These are phyloP conservation scores for Nasonovia ribisnigri DNA, from an alignment of 2,888 invertebrate genomes.

Conservation along the genomic window DNA sequence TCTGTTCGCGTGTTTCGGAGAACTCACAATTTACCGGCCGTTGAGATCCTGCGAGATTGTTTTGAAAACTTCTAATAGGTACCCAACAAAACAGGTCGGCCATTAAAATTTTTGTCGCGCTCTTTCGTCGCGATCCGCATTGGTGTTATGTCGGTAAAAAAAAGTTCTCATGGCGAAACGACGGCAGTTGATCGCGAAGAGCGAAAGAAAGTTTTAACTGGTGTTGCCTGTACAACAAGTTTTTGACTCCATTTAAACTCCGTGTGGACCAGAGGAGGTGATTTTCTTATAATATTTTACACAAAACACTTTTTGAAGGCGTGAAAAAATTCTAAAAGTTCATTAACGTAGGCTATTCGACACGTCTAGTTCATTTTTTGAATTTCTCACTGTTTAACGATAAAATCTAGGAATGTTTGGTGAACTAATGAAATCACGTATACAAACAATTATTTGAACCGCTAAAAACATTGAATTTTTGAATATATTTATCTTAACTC, in stretches of 20 bases:
- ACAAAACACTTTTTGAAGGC: background rate
- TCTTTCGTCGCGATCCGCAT: background rate
- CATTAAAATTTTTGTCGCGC: background rate
- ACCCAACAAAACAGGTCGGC: background rate
- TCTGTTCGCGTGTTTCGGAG: background rate
- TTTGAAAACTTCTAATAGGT: background rate
- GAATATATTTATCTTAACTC: background rate
- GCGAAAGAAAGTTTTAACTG: background rate
- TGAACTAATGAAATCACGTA: too few species aligned
- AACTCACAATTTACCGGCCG: background rate
- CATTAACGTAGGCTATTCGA: background rate
- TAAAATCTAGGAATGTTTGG: background rate
- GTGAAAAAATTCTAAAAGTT: background rate
- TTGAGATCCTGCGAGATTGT: background rate
- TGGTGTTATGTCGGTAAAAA: background rate
- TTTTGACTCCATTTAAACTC: background rate
- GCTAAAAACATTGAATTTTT: background rate
- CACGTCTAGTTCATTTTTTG: background rate
- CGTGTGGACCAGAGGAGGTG: background rate
- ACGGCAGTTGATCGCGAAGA: background rate
- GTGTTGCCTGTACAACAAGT: background rate
- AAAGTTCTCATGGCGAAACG: background rate
- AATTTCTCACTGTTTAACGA: background rate
- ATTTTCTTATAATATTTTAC: background rate
- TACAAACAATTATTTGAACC: background rate